phyloP scores from a whole-genome alignment of 2,797 vertebrate genomes.

The Enteromius fasciolatus region DNA sequence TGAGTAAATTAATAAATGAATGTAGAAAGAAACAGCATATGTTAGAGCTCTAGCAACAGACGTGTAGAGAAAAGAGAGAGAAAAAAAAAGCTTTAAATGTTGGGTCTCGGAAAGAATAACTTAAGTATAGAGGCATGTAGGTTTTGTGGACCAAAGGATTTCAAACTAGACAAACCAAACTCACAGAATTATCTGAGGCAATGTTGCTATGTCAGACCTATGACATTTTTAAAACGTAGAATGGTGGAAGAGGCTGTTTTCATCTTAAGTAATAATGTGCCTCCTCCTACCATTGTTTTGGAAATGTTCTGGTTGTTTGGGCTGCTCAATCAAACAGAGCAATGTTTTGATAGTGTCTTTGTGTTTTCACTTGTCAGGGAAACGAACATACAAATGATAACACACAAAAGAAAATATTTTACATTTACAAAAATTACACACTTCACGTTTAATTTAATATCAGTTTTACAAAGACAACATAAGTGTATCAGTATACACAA shows the following conservation, averaged over 20 bases:
- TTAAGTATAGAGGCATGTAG: not conserved
- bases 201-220: not conserved
- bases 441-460: not conserved
- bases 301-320: not conserved
- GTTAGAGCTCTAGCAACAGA: not conserved
- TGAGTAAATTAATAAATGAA: slow-evolving; percentile 29
- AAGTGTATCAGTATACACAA: not conserved
- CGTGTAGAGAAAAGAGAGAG: not conserved
- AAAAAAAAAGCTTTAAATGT: not conserved
- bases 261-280: not conserved
- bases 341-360: not conserved
- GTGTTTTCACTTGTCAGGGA: not conserved
- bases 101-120: not conserved
- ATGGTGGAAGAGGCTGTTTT: not conserved
- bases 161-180: not conserved
- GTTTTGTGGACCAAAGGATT: not conserved
- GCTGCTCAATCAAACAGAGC: not conserved
- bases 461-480: not conserved
- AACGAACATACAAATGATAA: not conserved
- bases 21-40: slow-evolving; percentile 16
- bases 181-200: not conserved
- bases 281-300: not conserved
- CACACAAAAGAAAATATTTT: not conserved
- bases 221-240: not conserved
- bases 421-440: not conserved